Evolutionary conservation across 2,888 invertebrate species (phyloP).

Genomic region (Drepanosiphum platanoidis): DNA sequence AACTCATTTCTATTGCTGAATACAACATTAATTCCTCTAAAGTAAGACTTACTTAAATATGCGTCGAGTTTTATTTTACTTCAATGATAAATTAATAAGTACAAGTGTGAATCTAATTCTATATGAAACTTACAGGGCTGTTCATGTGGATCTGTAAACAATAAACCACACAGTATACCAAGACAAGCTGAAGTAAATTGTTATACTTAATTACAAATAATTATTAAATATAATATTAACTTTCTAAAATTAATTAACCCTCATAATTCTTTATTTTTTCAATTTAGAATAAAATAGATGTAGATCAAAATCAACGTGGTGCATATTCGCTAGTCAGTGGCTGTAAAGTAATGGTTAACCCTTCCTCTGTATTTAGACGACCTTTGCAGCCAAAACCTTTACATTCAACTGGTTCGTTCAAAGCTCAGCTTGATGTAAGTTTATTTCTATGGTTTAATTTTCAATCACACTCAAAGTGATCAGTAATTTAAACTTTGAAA

Average conservation of each 20-base stretch:
- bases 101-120: slow-evolving; percentile 5
- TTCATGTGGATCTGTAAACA: slow-evolving; percentile 49
- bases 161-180: slow-evolving; percentile 51
- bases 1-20: slow-evolving; percentile 69
- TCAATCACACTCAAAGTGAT: background rate
- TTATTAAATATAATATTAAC: background rate
- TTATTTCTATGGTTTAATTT: background rate
- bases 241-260: background rate
- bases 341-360: slow-evolving; percentile 55
- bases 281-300: slow-evolving; percentile 50
- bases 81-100: slow-evolving; percentile 64
- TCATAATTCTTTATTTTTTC: background rate
- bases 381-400: slow-evolving; percentile 51
- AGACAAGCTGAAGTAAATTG: slow-evolving; percentile 46
- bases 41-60: slow-evolving; percentile 65
- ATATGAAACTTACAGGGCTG: background rate
- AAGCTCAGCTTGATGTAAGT: slow-evolving; percentile 69
- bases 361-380: slow-evolving; percentile 50
- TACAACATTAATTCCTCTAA: slow-evolving; percentile 68
- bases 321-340: slow-evolving; percentile 44
- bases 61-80: slow-evolving; percentile 15
- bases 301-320: slow-evolving; percentile 45
- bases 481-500: too few relatives aligned
- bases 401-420: slow-evolving; percentile 65
- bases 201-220: background rate